Base-by-base conservation (phyloP, 2,888 invertebrate genomes). In the Ganaspis brasiliensis region DNA sequence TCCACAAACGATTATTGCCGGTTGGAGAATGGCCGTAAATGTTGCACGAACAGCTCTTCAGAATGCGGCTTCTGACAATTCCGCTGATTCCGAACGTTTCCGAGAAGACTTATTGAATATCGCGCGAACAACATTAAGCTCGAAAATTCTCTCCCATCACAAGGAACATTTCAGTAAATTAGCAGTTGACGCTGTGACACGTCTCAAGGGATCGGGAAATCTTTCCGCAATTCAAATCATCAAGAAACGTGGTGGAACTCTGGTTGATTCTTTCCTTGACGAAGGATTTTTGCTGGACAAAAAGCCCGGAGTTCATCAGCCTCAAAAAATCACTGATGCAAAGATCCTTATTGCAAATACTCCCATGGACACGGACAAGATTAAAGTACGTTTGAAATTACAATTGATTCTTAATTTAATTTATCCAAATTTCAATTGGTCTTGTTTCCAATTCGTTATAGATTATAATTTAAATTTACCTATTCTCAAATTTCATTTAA, bases 301-400 rank as follows among this genome's bases (percentile, higher is more conserved):
- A 91, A 98, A 97, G 93, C 96, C 98, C 31, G 99, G 99, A 80
- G 96, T 99, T 31, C 98, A 99, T 93, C 99, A 99, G 92, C 99
- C 99, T 0, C 98, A 98, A 90, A 94, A 95, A 84, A 93, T 99
- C 83, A 98, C 98, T 89, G 98, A 99, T 89, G 99, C 99, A 1
- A 96, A 95, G 89, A 99, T 99, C 89, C 94, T 99, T 26, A 98
- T 99, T 87, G 99, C 99, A 12, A 99, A 99, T 91, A 99, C 99
- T 10, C 98, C 99, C 0, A 99, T 99, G 99, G 99, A 99, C 92
- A 98, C 99, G 0, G 99, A 99, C 90, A 99, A 99, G 93, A 98
- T 99, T 84, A 99, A 99, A 93, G 96, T 89, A 76, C 31, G 31
- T 4, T 31, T n/a, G n/a, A n/a, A n/a, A n/a, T n/a, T n/a, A n/a